A percentile compares a stretch with the other conserved stretches of the same genome.
Evolutionary conservation across 2,888 invertebrate species (phyloP).

Genomic region (Drosophila hamatofila): DNA sequence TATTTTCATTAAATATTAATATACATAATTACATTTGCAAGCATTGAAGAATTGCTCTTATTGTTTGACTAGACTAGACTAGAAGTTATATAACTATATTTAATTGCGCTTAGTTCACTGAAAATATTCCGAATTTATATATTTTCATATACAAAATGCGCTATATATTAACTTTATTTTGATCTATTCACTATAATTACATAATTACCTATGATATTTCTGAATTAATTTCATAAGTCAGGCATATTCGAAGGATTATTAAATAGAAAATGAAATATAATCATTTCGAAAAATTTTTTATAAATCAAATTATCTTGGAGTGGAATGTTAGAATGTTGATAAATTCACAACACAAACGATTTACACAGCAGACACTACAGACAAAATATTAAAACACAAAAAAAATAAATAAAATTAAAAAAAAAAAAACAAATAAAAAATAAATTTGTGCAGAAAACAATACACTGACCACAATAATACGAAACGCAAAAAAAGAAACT

Average conservation of each 20-base stretch:
- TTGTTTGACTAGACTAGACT: too few relatives aligned
- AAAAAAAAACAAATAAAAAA: slow-evolving; percentile 2
- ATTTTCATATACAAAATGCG: neutral
- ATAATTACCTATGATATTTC: neutral
- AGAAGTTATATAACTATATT: neutral
- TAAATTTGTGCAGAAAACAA: neutral
- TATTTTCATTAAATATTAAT: too few relatives aligned
- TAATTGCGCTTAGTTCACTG: neutral
- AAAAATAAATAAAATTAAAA: neutral
- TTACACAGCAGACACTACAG: slow-evolving; percentile 5
- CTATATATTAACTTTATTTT: neutral
- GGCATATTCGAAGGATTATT: too few relatives aligned
- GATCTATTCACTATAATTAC: neutral
- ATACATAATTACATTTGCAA: too few relatives aligned
- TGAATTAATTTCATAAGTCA: neutral
- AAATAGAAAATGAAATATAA: neutral
- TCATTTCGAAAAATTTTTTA: neutral
- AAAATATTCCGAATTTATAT: neutral
- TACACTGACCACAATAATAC: neutral
- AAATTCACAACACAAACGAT: slow-evolving; percentile 3
- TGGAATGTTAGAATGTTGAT: slow-evolving; percentile 5
- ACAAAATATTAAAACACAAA: neutral
- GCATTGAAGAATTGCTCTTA: too few relatives aligned
- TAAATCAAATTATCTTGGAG: neutral
- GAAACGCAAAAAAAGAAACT: neutral